Evolutionary conservation across 2,113 vertebrate species (phyloP), one percentile per base, ranked within the genome.

Genomic region (Sphyrna mokarran): DNA sequence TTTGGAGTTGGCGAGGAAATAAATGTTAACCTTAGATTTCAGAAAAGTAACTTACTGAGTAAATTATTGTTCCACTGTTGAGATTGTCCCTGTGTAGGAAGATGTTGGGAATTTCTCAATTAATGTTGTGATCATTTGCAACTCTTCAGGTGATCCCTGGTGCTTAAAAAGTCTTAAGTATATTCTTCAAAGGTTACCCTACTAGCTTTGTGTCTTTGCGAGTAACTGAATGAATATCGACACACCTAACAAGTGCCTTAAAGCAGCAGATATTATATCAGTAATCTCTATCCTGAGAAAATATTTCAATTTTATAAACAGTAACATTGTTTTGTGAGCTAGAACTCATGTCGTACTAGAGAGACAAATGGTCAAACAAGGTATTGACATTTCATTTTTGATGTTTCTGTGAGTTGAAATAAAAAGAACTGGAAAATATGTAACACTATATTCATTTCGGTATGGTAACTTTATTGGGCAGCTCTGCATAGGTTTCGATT

Each of bases 281-380:
- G 58, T 91, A 91, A 18, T 80, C 33, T 33, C 78, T 91, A 63
- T n/a, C 20, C 93, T 94, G 22, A 94, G 40, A 72, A 94, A 94
- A 94, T 94, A 72, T 26, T 94, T 40, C 70, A 66, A 40, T 26
- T 70, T 22, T 8, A 48, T 26, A 69, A 29, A 69, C 11, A 29
- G 37, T 9, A 95, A 18, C 37, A 22, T 95, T 95, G 68, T 26
- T 95, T 94, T 72, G 37, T 40, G 8, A 54, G 40, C 68, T 72
- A 11, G 68, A 43, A 54, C 29, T 95, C 68, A 33, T 72, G 37
- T 72, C 43, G 54, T 23, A 72, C 43, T 54, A 54, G 26, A 72
- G 66, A 72, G 48, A 95, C 68, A 95, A 95, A 72, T 5, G 10
- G 72, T 72, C 93, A 95, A 95, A 72, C 66, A 48, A 72, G 93